Evolutionary conservation across 2,113 vertebrate genomes (phyloP).

Genomic region (Stictonetta naevosa): DNA sequence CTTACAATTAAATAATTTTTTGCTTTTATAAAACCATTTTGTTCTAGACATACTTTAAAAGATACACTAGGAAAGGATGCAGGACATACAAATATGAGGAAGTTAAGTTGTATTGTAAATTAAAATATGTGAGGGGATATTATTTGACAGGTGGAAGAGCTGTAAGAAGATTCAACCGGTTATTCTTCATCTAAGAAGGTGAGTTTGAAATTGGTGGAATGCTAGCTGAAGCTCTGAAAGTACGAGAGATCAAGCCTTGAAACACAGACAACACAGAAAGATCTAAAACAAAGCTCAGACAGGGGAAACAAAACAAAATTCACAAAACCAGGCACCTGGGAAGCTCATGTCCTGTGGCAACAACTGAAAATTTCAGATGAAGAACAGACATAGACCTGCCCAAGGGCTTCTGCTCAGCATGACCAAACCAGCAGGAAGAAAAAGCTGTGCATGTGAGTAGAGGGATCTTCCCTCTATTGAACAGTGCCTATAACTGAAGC

Average conservation of each 20-base stretch:
- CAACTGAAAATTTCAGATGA: neutral
- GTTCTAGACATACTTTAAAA: neutral
- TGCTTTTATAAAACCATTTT: neutral
- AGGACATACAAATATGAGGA: neutral
- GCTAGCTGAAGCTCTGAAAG: neutral
- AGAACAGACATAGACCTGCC: neutral
- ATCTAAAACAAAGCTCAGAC: neutral
- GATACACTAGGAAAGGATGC: neutral
- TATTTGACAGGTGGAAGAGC: neutral
- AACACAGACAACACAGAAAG: neutral
- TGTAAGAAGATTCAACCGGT: neutral
- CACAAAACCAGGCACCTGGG: neutral
- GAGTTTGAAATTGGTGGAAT: neutral
- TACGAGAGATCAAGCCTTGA: neutral
- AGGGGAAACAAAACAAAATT: neutral
- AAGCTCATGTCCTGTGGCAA: neutral
- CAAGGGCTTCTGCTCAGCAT: neutral
- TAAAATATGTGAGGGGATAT: neutral
- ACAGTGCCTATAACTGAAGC: neutral
- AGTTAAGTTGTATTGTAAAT: neutral
- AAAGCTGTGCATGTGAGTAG: neutral
- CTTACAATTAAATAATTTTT: neutral
- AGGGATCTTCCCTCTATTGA: neutral
- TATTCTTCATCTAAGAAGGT: neutral
- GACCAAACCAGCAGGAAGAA: neutral